Percentiles rank a stretch among this genome's conserved stretches.
These are phyloP conservation scores for Zaprionus tsacasi DNA, from an alignment of 1,140 invertebrate species.

Conservation along the genomic window DNA sequence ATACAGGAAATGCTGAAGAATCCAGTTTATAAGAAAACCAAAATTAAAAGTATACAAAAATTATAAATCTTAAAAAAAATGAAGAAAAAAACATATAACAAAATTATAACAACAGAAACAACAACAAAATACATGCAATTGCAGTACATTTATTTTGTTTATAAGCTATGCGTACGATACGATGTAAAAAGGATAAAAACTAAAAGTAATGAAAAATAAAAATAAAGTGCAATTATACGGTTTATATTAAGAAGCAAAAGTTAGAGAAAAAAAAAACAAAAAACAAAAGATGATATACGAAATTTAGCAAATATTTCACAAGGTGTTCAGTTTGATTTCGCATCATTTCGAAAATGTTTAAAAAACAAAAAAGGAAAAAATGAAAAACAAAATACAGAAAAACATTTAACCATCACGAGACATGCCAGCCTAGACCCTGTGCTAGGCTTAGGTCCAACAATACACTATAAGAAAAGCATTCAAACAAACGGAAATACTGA, in stretches of 20 bases:
- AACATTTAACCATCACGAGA: conserved; percentile 32
- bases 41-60: conserved; percentile 32
- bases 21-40: conserved; percentile 52
- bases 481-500: conserved; percentile 11
- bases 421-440: conserved; percentile 13
- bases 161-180: conserved; percentile 35
- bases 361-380: neutral
- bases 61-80: conserved; percentile 23
- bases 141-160: conserved; percentile 64
- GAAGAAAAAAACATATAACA: conserved; percentile 55
- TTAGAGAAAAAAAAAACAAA: conserved; percentile 39
- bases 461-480: conserved; percentile 16
- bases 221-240: conserved; percentile 80
- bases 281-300: conserved; percentile 25
- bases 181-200: conserved; percentile 60
- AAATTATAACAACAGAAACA: conserved; percentile 27
- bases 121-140: conserved; percentile 46
- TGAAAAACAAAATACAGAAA: neutral
- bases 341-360: conserved; percentile 36
- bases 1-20: conserved; percentile 43
- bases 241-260: conserved; percentile 73
- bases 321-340: conserved; percentile 62
- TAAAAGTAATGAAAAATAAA: conserved; percentile 66
- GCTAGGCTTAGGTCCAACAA: conserved; percentile 6
- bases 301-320: conserved; percentile 65